Base-by-base conservation (phyloP, 1,140 invertebrate genomes). In the Oreohelix idahoensis region DNA sequence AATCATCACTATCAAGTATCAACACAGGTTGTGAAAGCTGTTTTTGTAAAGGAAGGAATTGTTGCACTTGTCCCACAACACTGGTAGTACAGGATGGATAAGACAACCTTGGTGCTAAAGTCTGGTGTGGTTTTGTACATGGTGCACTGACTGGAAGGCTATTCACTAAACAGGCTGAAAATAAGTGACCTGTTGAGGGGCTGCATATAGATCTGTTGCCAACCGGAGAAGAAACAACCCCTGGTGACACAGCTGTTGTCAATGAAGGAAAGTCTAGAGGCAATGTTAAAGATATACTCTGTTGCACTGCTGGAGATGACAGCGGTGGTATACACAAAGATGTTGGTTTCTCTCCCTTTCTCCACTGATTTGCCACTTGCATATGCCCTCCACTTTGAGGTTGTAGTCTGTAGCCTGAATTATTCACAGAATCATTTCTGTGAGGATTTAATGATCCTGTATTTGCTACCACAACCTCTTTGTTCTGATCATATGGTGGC, bases 241-340 rank as follows among this genome's bases (percentile, higher is more conserved):
- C 35, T 29, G 11, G 35, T 45, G 73, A 29, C 15, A 35, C 2
- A 36, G 69, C 5, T 71, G 38, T 1, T 29, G 5, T 36, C 38
- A 69, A 29, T 69, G 69, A 71, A 71, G 69, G 69, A 71, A 71
- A 71, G 38, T 36, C 69, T 71, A 42, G 20, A n/a, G 73, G n/a
- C 13, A 38, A 2, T 10, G 42, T 42, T 45, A 49, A 20, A 75
- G 73, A 49, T 29, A 71, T n/a, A 32, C 11, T 36, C 38, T 35
- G n/a, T 32, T 4, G 69, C 32, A 15, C 69, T 36, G n/a, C 32
- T 71, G 23, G 13, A 36, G 69, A 39, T 8, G 69, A 71, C 8
- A 5, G 69, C 10, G 32, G 63, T 69, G 38, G 35, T 58, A 58
- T 58, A 58, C 53, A 23, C 53, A 58, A 58, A 15, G 53, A n/a